Evolutionary conservation across 2,113 vertebrate genomes (phyloP).

Genomic region (Zosterops japonicus): DNA sequence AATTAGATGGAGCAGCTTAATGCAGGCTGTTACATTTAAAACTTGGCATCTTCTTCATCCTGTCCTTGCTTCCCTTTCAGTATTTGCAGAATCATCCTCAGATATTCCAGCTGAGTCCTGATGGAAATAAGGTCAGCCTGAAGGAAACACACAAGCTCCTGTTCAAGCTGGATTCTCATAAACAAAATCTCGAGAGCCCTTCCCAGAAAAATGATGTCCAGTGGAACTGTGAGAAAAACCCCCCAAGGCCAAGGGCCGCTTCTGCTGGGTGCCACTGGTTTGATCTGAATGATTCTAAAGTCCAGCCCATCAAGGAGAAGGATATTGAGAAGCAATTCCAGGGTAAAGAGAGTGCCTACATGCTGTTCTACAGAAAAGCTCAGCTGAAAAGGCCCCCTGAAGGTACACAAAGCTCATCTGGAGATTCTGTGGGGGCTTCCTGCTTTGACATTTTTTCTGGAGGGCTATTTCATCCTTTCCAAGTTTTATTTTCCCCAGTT

Average conservation of each 20-base stretch:
- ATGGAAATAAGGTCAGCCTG: slow-evolving; percentile 80
- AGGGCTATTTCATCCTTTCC: background rate
- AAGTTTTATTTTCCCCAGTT: background rate
- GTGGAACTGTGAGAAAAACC: background rate
- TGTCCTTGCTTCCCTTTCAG: slow-evolving; percentile 64
- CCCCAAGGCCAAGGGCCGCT: background rate
- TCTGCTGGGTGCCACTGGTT: slow-evolving; percentile 85
- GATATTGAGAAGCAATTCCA: slow-evolving; percentile 94
- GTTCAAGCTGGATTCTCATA: slow-evolving; percentile 24
- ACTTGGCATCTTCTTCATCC: background rate
- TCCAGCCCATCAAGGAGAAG: slow-evolving; percentile 85
- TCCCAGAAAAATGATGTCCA: background rate
- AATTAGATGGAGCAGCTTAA: background rate
- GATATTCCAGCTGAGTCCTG: slow-evolving; percentile 83
- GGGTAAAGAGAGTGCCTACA: slow-evolving; percentile 97
- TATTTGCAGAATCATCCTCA: slow-evolving; percentile 88
- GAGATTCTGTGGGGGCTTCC: background rate
- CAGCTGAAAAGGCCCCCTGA: slow-evolving; percentile 82
- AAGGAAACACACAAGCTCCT: slow-evolving; percentile 41
- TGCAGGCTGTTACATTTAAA: background rate
- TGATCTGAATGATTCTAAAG: slow-evolving; percentile 89
- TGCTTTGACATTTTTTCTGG: background rate
- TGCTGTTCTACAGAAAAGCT: slow-evolving; percentile 94
- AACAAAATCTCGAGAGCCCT: background rate
- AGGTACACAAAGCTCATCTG: slow-evolving; percentile 73